phyloP scores from a whole-genome alignment of 1,140 invertebrate species.

The Venustaconcha ellipsiformis region DNA sequence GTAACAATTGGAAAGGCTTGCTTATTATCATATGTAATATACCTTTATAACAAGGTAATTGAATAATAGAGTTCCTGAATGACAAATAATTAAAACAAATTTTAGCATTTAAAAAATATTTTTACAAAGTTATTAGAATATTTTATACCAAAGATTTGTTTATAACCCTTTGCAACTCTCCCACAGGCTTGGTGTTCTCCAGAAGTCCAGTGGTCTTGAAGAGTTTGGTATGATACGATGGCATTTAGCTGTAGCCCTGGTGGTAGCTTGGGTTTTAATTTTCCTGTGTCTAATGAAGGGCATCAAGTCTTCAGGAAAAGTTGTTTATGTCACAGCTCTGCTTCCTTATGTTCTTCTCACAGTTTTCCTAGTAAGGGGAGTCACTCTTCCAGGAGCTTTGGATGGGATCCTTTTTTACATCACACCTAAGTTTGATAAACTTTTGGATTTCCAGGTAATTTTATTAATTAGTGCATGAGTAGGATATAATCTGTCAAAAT shows the following conservation, averaged over 20 bases:
- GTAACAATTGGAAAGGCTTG: no score
- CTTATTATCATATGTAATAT: no score
- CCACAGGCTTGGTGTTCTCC: slow-evolving; percentile 44
- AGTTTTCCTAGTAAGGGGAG: slow-evolving; percentile 66
- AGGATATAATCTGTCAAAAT: no score
- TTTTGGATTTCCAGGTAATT: slow-evolving; percentile 44
- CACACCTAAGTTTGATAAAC: slow-evolving; percentile 80
- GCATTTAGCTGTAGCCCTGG: slow-evolving; percentile 88
- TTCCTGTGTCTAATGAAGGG: slow-evolving; percentile 99
- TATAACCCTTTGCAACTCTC: not conserved
- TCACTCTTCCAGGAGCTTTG: slow-evolving; percentile 68
- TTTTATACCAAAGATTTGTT: no score
- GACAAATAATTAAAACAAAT: no score
- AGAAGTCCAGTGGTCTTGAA: slow-evolving; percentile 78
- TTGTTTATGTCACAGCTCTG: slow-evolving; percentile 70
- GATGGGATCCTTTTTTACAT: slow-evolving; percentile 80
- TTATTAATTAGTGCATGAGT: not conserved
- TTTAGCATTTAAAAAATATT: no score
- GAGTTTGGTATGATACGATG: slow-evolving; percentile 88
- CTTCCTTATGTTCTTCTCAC: slow-evolving; percentile 66
- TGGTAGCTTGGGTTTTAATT: slow-evolving; percentile 93
- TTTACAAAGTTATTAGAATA: no score
- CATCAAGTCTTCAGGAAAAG: slow-evolving; percentile 95
- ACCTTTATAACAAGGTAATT: no score
- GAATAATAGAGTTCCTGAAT: no score